phyloP scores from a whole-genome alignment of 1,140 invertebrate species.

The Elysia chlorotica region DNA sequence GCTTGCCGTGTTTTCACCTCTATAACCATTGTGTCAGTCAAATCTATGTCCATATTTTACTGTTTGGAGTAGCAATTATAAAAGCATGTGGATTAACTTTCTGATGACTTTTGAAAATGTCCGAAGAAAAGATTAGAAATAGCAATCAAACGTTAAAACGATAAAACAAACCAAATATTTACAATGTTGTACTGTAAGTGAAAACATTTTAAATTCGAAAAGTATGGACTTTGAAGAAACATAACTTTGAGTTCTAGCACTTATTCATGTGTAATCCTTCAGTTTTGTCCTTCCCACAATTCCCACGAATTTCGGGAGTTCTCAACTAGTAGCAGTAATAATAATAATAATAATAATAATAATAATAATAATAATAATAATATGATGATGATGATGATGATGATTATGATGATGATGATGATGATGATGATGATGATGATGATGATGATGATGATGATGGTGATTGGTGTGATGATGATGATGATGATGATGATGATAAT shows the following conservation, averaged over 20 bases:
- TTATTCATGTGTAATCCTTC: background rate
- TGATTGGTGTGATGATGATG: conserved; percentile 1
- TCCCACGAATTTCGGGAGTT: background rate
- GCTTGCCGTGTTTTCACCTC: too few species aligned
- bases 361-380: background rate
- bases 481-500: conserved; percentile 17
- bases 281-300: background rate
- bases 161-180: background rate
- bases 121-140: too few species aligned
- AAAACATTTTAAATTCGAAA: background rate
- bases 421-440: conserved; percentile 19
- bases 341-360: conserved; percentile 17
- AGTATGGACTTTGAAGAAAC: background rate
- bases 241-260: background rate
- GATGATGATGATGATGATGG: conserved; percentile 8
- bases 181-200: background rate
- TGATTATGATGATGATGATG: conserved; percentile 20
- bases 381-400: conserved; percentile 9
- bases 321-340: conserved; percentile 1
- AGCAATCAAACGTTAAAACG: too few species aligned
- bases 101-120: too few species aligned
- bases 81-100: too few species aligned
- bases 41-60: too few species aligned
- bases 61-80: too few species aligned
- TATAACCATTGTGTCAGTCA: too few species aligned